These are phyloP conservation scores for Spicauda simplicius DNA, from an alignment of 2,888 invertebrate species.

Conservation along the genomic window DNA sequence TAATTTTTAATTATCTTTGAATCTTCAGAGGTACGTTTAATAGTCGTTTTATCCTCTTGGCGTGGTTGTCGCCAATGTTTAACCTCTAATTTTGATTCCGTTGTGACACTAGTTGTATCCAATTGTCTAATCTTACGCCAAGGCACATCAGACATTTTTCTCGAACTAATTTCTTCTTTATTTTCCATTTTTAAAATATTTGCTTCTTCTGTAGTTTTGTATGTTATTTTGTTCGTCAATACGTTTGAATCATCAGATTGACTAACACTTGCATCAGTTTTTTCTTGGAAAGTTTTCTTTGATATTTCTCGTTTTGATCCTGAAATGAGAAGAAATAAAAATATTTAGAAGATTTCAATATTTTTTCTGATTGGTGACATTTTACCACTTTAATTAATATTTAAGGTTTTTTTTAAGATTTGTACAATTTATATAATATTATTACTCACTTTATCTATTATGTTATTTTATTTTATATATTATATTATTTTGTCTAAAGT, in stretches of 20 bases:
- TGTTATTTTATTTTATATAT: too few relatives aligned
- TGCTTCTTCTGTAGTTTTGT: conserved; percentile 70
- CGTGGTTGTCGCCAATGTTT: conserved; percentile 57
- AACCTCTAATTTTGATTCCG: conserved; percentile 49
- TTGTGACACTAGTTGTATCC: conserved; percentile 39
- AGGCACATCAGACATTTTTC: conserved; percentile 56
- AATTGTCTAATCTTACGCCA: conserved; percentile 63
- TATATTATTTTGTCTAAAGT: too few relatives aligned
- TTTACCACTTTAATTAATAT: too few relatives aligned
- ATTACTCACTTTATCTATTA: too few relatives aligned
- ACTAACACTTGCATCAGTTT: conserved; percentile 52
- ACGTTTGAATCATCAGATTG: conserved; percentile 49
- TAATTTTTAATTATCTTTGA: conserved; percentile 43
- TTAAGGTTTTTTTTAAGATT: too few relatives aligned
- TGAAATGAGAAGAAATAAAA: conserved; percentile 45
- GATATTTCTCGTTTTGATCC: conserved; percentile 59
- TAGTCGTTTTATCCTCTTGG: conserved; percentile 40
- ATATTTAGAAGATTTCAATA: too few relatives aligned
- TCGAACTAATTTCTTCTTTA: conserved; percentile 62
- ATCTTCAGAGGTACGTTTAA: conserved; percentile 41
- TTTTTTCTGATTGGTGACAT: too few relatives aligned
- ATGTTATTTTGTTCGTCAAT: conserved; percentile 53
- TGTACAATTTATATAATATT: too few relatives aligned
- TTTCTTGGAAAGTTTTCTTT: conserved; percentile 60
- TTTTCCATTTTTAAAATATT: conserved; percentile 68